Percentiles rank a stretch among this genome's conserved stretches.
phyloP scores from a whole-genome alignment of 2,113 vertebrate genomes.

The Fregata magnificens region DNA sequence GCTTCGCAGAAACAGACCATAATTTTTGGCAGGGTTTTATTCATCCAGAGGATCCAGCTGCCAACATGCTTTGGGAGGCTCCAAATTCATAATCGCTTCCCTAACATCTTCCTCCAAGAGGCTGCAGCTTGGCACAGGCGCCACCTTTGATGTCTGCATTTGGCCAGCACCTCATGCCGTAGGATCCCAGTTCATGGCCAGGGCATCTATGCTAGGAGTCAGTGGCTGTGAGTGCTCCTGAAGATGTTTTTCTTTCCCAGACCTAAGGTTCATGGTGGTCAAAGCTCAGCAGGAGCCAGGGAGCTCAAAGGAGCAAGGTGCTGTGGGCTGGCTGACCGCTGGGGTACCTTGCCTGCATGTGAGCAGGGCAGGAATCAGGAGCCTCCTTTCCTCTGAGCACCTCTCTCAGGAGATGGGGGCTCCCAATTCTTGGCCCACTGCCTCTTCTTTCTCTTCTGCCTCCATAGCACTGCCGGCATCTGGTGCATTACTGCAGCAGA shows the following conservation, averaged over 20 bases:
- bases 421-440: background rate
- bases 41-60: constrained; percentile 33
- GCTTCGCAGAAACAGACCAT: constrained; percentile 35
- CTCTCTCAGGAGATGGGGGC: background rate
- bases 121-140: constrained; percentile 22
- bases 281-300: background rate
- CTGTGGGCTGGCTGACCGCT: background rate
- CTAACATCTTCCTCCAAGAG: constrained; percentile 13
- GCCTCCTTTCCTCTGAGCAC: background rate
- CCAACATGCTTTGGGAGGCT: background rate
- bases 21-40: constrained; percentile 45
- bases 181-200: background rate
- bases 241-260: background rate
- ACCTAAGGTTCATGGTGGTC: background rate
- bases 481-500: background rate
- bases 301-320: background rate
- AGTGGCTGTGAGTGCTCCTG: background rate
- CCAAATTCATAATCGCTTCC: constrained; percentile 5
- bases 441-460: background rate
- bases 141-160: background rate
- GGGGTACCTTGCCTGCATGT: background rate
- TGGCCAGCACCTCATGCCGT: background rate
- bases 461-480: background rate
- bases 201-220: background rate
- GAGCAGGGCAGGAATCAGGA: background rate